These are phyloP conservation scores for Agelas oroides DNA, from an alignment of 37 sponge, comb jelly and placozoan genomes.

Conservation along the genomic window DNA sequence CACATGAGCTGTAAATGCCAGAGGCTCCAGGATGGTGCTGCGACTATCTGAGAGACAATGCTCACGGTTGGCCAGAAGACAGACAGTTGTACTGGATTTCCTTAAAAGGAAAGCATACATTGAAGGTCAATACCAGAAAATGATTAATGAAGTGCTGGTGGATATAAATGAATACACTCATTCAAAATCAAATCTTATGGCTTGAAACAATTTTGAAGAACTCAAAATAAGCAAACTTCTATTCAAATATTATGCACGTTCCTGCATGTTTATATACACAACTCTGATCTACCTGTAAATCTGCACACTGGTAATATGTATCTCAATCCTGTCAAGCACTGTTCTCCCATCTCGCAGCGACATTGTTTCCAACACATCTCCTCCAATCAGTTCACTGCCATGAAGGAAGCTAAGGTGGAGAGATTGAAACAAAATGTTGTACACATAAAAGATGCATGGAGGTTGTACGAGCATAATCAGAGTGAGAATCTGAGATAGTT, in stretches of 20 bases:
- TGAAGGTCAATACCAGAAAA: too few relatives aligned
- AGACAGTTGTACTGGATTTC: too few relatives aligned
- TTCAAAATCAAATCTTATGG: too few relatives aligned
- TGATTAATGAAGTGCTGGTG: too few relatives aligned
- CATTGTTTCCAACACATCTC: slow-evolving; percentile 9
- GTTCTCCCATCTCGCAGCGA: not conserved
- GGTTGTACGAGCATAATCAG: too few relatives aligned
- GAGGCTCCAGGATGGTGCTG: slow-evolving; percentile 43
- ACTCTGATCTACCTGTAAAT: slow-evolving; percentile 27
- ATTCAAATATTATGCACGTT: too few relatives aligned
- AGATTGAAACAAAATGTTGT: not conserved
- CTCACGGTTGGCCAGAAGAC: too few relatives aligned
- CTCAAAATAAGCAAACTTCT: too few relatives aligned
- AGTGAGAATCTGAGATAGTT: too few relatives aligned
- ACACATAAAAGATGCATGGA: too few relatives aligned
- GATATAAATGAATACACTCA: too few relatives aligned
- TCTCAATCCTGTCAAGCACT: slow-evolving; percentile 52
- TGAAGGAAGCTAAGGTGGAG: slow-evolving; percentile 24
- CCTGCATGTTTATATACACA: not conserved
- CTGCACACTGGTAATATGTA: slow-evolving; percentile 41
- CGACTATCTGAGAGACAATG: not conserved
- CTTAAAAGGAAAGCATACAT: not conserved
- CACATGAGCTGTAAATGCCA: slow-evolving; percentile 32
- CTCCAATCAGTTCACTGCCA: slow-evolving; percentile 8
- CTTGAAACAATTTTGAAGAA: too few relatives aligned